Evolutionary conservation across 1,140 invertebrate species (phyloP).

Genomic region (Polypedilum vanderplanki): DNA sequence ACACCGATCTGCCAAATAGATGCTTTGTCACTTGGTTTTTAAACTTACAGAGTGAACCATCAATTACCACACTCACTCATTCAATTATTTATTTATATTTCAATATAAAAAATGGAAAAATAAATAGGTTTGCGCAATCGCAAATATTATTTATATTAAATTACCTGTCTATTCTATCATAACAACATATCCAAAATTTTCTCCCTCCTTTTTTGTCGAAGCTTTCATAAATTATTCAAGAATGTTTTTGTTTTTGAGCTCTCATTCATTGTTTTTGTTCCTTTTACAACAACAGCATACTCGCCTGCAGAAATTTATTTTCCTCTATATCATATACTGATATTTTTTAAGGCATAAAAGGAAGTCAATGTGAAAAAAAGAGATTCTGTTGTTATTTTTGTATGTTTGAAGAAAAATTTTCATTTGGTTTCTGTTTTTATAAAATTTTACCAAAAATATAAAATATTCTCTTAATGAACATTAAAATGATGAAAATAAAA

Average conservation of each 20-base stretch:
- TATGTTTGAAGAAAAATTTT: no score
- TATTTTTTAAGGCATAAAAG: neutral
- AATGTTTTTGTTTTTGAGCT: conserved; percentile 18
- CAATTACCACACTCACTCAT: neutral
- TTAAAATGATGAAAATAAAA: no score
- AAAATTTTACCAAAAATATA: no score
- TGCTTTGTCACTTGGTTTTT: no score
- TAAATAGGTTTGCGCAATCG: neutral
- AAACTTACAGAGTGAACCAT: neutral
- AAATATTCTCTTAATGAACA: no score
- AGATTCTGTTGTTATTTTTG: neutral
- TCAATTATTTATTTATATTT: conserved; percentile 10
- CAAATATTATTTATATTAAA: neutral
- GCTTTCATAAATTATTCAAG: conserved; percentile 13
- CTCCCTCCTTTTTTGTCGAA: neutral
- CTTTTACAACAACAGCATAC: no score
- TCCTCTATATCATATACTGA: neutral
- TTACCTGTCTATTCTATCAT: neutral
- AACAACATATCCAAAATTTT: neutral
- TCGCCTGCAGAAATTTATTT: neutral
- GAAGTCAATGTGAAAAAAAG: neutral
- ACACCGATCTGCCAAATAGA: no score
- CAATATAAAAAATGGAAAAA: neutral
- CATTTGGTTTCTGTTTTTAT: no score
- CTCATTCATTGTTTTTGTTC: neutral